Base-by-base conservation (phyloP, 2,888 invertebrate species). In the Lochmaea crataegi region DNA sequence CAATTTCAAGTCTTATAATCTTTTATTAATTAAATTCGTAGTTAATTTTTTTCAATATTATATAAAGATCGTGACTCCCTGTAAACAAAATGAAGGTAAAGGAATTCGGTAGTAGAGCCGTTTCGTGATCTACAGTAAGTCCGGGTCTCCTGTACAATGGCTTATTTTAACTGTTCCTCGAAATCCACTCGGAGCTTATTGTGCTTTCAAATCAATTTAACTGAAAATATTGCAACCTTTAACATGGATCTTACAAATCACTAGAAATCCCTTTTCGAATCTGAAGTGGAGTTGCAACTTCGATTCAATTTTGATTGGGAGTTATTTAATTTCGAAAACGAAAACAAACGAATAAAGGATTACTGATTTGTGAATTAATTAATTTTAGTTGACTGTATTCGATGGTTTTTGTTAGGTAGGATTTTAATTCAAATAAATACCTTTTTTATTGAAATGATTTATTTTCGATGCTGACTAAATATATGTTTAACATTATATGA, bases 121-220 rank as follows among this genome's bases (percentile, higher is more conserved):
- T 83, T 83, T 76, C 82, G 83, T 83, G 84, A 84, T 84, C 84
- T 83, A 80, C 80, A 75, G 82, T 84, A 85, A 85, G 84, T 83
- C 80, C 77, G 80, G 82, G 79, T 80, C 80, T 14, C 12, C 82
- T 83, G 83, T 85, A 83, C 84, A 84, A 84, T 84, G 84, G 85
- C 84, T 85, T 84, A 85, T 83, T 85, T 84, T 82, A 84, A 83
- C 84, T 83, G 84, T 84, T 84, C 83, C 83, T 83, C 84, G 84
- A 83, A 85, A 85, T 84, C 84, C 84, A 76, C 75, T 56, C 73
- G 82, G 80, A 81, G 82, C 81, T 85, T 84, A 84, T 84, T 85
- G 84, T 83, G 83, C 82, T 83, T 82, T 72, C 65, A 82, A 85
- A 85, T 85, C 85, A 85, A 85, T 85, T 85, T 84, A 81, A 83